Percentiles rank a stretch among this genome's conserved stretches.
phyloP scores from a whole-genome alignment of 2,797 vertebrate species.

The Acropternis orthonyx region DNA sequence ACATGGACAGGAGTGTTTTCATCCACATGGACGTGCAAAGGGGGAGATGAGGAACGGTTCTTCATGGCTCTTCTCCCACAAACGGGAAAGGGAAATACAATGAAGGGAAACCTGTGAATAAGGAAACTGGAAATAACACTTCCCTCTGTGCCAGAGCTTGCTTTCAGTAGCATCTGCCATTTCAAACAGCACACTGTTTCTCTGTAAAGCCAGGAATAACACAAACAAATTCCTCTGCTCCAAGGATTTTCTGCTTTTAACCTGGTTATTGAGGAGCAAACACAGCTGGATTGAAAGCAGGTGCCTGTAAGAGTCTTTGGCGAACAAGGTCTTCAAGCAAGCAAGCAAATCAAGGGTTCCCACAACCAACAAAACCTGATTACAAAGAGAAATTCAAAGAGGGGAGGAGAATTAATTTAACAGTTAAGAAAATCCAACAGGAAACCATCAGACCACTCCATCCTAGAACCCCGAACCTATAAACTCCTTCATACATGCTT shows the following conservation, averaged over 20 bases:
- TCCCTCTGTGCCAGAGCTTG: slow-evolving; percentile 16
- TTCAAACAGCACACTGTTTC: background rate
- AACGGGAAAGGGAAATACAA: slow-evolving; percentile 62
- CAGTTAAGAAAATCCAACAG: background rate
- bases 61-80: slow-evolving; percentile 84
- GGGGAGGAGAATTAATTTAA: background rate
- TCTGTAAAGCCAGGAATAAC: background rate
- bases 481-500: background rate
- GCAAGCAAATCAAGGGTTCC: background rate
- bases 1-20: slow-evolving; percentile 89
- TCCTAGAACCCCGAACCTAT: background rate
- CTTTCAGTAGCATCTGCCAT: background rate
- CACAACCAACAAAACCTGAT: background rate
- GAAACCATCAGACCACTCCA: background rate
- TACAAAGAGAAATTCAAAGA: background rate
- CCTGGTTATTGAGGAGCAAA: background rate
- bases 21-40: slow-evolving; percentile 89
- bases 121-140: slow-evolving; percentile 74
- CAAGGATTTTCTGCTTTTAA: background rate
- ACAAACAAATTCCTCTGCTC: background rate
- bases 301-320: background rate
- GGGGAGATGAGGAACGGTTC: slow-evolving; percentile 85
- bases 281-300: background rate
- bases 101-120: slow-evolving; percentile 75
- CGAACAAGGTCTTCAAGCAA: background rate